A percentile compares a stretch with the other conserved stretches of the same genome.
Evolutionary conservation across 2,888 invertebrate genomes (phyloP).

Genomic region (Tiphia femorata): DNA sequence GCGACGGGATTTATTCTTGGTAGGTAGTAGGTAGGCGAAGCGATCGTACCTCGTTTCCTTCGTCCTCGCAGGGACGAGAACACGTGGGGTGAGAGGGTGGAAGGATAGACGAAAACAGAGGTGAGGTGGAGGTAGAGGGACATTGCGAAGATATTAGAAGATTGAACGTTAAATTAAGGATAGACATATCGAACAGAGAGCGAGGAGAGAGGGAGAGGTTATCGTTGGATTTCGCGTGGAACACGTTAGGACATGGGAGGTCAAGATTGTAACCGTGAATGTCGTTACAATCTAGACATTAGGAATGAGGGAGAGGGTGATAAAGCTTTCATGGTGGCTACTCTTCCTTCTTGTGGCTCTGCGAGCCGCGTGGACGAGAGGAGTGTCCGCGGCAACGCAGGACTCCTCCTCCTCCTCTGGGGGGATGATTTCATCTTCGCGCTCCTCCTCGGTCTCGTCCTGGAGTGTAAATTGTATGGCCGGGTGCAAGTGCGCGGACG

Average conservation of each 20-base stretch:
- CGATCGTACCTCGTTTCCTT: too few relatives aligned
- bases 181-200: not conserved
- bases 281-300: conserved; percentile 53
- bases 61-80: not conserved
- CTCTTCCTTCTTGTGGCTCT: conserved; percentile 43
- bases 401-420: conserved; percentile 7
- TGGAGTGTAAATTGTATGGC: conserved; percentile 57
- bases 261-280: conserved; percentile 35
- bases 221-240: conserved; percentile 20
- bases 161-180: not conserved
- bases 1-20: conserved; percentile 5
- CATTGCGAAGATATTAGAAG: not conserved
- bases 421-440: conserved; percentile 6
- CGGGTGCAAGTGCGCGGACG: conserved; percentile 65
- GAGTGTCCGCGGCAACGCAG: too few relatives aligned
- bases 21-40: conserved; percentile 27
- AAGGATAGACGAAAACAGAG: not conserved
- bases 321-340: conserved; percentile 47
- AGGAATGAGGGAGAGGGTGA: conserved; percentile 56
- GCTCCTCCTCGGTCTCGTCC: conserved; percentile 10
- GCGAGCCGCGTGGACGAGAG: too few relatives aligned
- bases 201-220: not conserved
- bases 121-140: not conserved
- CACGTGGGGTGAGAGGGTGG: not conserved
- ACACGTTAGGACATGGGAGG: conserved; percentile 43